Evolutionary conservation across 2,888 invertebrate species (phyloP).

Genomic region (Drosophila pullipes): DNA sequence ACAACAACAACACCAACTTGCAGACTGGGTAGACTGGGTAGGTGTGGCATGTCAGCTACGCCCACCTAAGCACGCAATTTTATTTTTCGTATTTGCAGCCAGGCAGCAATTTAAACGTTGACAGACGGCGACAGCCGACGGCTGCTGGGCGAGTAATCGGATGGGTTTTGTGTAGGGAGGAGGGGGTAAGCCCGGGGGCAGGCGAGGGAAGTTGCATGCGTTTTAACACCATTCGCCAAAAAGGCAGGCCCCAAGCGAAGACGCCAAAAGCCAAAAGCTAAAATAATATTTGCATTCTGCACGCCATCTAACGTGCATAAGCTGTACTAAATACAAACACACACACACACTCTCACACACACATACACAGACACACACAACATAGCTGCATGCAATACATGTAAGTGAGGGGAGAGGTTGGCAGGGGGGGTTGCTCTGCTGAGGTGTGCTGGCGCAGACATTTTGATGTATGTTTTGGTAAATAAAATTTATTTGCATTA

Average conservation of each 20-base stretch:
- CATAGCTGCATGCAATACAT: constrained; percentile 33
- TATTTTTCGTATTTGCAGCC: constrained; percentile 56
- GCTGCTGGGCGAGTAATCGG: constrained; percentile 54
- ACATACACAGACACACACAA: constrained; percentile 8
- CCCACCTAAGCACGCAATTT: constrained; percentile 79
- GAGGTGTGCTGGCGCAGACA: constrained; percentile 76
- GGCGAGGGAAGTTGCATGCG: constrained; percentile 65
- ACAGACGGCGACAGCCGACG: constrained; percentile 69
- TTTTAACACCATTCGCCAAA: constrained; percentile 77
- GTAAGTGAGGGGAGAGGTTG: neutral
- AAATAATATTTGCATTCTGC: constrained; percentile 82
- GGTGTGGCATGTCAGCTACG: constrained; percentile 80
- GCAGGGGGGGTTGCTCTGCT: constrained; percentile 4
- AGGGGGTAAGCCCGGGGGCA: neutral
- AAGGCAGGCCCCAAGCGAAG: constrained; percentile 55
- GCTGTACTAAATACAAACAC: constrained; percentile 60
- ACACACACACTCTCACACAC: constrained; percentile 11
- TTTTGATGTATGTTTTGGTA: constrained; percentile 82
- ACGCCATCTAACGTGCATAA: constrained; percentile 78
- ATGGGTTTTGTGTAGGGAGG: neutral
- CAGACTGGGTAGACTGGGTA: constrained; percentile 37
- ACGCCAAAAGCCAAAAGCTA: constrained; percentile 69
- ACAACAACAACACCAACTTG: constrained; percentile 17
- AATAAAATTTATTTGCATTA: constrained; percentile 83
- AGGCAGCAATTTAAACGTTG: constrained; percentile 77